These are phyloP conservation scores for Nyctibius grandis DNA, from an alignment of 2,797 vertebrate species.

Conservation along the genomic window DNA sequence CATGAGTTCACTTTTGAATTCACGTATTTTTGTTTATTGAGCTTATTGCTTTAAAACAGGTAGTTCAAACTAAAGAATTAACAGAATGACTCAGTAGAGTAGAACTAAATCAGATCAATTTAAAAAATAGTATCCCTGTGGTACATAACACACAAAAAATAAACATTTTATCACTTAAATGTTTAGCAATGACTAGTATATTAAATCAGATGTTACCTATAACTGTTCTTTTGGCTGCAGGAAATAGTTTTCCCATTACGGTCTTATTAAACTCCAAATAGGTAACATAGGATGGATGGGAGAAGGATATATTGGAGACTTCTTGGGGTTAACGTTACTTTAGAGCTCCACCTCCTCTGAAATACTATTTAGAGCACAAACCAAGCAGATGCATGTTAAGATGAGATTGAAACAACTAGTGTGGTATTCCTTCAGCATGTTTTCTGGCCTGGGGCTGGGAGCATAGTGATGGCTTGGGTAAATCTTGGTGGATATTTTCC, in stretches of 20 bases:
- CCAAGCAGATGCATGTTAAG: not conserved
- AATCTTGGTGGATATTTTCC: not conserved
- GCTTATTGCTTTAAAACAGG: not conserved
- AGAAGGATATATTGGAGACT: not conserved
- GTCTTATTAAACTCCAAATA: not conserved
- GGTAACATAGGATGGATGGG: not conserved
- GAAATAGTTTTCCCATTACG: not conserved
- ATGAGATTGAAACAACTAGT: not conserved
- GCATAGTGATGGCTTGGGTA: not conserved
- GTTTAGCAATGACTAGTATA: not conserved
- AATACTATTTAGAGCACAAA: not conserved
- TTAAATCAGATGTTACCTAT: not conserved
- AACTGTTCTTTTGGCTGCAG: not conserved
- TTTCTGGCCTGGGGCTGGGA: not conserved
- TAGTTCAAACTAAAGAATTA: not conserved
- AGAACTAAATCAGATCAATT: not conserved
- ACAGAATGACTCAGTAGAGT: not conserved
- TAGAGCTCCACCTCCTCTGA: not conserved
- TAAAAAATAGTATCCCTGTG: not conserved
- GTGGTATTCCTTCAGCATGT: not conserved
- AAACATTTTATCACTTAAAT: not conserved
- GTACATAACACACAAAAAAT: not conserved
- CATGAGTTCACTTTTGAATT: not conserved
- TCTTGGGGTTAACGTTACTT: not conserved
- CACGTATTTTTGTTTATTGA: not conserved